These are phyloP conservation scores for Dissostichus mawsoni DNA, from an alignment of 2,113 vertebrate genomes.

Conservation along the genomic window DNA sequence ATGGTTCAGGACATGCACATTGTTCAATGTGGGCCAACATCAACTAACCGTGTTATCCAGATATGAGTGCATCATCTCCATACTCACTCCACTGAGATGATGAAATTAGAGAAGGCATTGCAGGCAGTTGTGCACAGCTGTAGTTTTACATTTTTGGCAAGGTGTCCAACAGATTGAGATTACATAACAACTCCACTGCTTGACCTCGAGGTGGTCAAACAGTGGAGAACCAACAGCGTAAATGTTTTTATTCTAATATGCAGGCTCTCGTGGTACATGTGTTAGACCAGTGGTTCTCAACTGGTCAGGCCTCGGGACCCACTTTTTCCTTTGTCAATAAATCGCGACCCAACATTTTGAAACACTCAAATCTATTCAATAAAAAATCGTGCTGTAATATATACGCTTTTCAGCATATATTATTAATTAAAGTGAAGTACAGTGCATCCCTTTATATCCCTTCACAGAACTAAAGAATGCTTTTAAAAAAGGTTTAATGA, in stretches of 20 bases:
- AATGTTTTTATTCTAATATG: neutral
- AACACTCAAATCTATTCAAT: too few relatives aligned
- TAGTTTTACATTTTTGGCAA: slow-evolving; percentile 31
- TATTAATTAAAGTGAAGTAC: too few relatives aligned
- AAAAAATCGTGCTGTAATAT: too few relatives aligned
- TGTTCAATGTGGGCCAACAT: neutral
- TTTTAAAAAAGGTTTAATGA: too few relatives aligned
- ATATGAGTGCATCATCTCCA: slow-evolving; percentile 5
- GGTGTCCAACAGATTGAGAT: slow-evolving; percentile 5
- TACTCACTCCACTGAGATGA: slow-evolving; percentile 39
- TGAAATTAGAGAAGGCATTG: slow-evolving; percentile 44
- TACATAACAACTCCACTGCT: slow-evolving; percentile 6
- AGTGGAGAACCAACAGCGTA: neutral
- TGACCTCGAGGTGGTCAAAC: too few relatives aligned
- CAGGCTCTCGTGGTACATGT: neutral
- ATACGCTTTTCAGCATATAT: too few relatives aligned
- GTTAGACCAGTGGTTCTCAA: neutral
- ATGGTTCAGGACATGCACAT: slow-evolving; percentile 8
- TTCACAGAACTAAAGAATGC: too few relatives aligned
- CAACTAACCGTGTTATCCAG: neutral
- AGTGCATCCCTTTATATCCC: too few relatives aligned
- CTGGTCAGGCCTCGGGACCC: too few relatives aligned
- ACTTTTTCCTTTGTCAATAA: too few relatives aligned
- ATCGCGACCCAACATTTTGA: too few relatives aligned
- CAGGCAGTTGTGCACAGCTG: neutral